phyloP scores from a whole-genome alignment of 1,140 invertebrate genomes.

The Dryas iulia region DNA sequence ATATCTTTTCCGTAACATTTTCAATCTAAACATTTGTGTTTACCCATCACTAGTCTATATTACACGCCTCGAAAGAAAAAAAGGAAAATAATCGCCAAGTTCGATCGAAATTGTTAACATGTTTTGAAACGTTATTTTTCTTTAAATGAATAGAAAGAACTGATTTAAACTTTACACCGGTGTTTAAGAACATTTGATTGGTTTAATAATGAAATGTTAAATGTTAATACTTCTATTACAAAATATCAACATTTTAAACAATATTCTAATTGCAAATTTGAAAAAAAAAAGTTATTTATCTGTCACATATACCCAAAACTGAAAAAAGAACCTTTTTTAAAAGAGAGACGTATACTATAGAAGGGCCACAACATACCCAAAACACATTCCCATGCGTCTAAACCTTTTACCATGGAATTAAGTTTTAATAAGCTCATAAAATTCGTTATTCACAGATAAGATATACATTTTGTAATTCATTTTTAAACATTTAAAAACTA shows the following conservation, averaged over 20 bases:
- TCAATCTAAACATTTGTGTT: not conserved
- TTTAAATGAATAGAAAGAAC: no score
- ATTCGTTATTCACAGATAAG: slow-evolving; percentile 73
- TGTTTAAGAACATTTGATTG: no score
- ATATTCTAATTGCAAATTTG: no score
- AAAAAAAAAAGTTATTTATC: no score
- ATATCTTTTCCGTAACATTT: slow-evolving; percentile 24
- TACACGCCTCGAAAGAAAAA: slow-evolving; percentile 38
- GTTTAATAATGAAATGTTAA: no score
- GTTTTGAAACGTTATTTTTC: no score
- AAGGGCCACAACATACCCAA: slow-evolving; percentile 32
- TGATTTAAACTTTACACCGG: no score
- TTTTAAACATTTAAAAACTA: slow-evolving; percentile 58
- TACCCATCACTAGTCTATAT: slow-evolving; percentile 35
- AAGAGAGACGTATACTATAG: slow-evolving; percentile 57
- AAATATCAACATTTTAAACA: no score
- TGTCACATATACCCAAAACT: no score
- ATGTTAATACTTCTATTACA: no score
- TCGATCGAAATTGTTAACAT: not conserved
- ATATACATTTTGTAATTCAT: slow-evolving; percentile 57
- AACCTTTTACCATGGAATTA: slow-evolving; percentile 58
- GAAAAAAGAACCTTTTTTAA: no score
- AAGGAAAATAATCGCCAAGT: not conserved
- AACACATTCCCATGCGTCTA: slow-evolving; percentile 3
- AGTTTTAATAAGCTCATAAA: slow-evolving; percentile 77